phyloP scores from a whole-genome alignment of 2,888 invertebrate genomes.

The Nomada lathburiana region DNA sequence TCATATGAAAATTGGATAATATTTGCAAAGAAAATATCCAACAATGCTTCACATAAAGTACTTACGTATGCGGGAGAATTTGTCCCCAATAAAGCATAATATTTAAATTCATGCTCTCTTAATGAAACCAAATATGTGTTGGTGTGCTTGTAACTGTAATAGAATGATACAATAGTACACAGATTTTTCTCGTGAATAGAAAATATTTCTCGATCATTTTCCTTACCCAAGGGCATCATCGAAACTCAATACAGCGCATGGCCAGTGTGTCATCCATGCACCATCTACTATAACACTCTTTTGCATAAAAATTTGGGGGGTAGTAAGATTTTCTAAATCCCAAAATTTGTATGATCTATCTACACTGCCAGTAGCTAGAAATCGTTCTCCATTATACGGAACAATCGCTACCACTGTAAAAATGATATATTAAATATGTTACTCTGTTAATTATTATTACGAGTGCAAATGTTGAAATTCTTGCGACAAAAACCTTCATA shows the following conservation, averaged over 20 bases:
- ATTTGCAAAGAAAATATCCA: not conserved
- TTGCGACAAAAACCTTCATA: not conserved
- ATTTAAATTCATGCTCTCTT: constrained; percentile 81
- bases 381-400: constrained; percentile 87
- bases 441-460: not conserved
- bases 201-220: constrained; percentile 22
- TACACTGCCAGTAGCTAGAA: constrained; percentile 88
- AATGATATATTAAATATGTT: not conserved
- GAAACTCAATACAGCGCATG: constrained; percentile 82
- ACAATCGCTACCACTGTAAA: constrained; percentile 83
- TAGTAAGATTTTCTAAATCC: constrained; percentile 86
- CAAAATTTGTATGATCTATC: constrained; percentile 90
- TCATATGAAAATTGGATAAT: not conserved
- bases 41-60: constrained; percentile 6
- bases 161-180: constrained; percentile 27
- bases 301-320: constrained; percentile 81
- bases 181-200: constrained; percentile 3
- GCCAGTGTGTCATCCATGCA: constrained; percentile 86
- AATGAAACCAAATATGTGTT: constrained; percentile 80
- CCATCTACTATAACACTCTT: constrained; percentile 85
- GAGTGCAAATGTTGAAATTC: not conserved
- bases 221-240: constrained; percentile 84
- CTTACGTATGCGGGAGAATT: constrained; percentile 83
- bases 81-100: constrained; percentile 81
- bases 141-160: constrained; percentile 79